phyloP scores from a whole-genome alignment of 2,888 invertebrate genomes.

The Ramazzottius varieornatus region DNA sequence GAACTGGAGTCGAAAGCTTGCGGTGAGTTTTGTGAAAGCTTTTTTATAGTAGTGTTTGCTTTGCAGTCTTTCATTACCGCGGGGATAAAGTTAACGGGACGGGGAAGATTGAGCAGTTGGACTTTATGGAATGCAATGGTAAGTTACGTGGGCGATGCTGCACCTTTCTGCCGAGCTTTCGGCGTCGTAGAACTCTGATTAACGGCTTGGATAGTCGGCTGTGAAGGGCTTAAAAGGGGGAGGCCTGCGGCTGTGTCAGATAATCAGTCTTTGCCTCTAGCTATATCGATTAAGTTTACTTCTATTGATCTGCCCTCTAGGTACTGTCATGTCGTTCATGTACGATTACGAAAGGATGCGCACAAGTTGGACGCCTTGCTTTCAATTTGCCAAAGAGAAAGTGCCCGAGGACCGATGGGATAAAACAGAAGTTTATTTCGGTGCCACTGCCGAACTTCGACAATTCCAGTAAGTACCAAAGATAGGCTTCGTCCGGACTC shows the following conservation, averaged over 20 bases:
- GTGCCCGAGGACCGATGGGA: neutral
- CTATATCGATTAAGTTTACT: no score
- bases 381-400: neutral
- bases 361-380: neutral
- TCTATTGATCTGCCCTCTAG: no score
- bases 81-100: constrained; percentile 3
- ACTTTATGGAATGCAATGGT: neutral
- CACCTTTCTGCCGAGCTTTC: neutral
- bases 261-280: no score
- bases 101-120: neutral
- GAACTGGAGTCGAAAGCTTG: no score
- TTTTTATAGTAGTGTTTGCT: no score
- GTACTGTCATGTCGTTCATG: no score
- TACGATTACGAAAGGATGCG: no score
- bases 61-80: constrained; percentile 4
- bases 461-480: neutral
- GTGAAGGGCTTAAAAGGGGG: no score
- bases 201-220: no score
- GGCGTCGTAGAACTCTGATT: no score
- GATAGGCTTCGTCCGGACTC: neutral
- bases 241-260: no score
- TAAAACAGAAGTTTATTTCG: neutral
- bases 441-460: neutral
- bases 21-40: no score
- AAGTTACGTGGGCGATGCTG: neutral